A percentile compares a stretch with the other conserved stretches of the same genome.
Evolutionary conservation across 2,888 invertebrate species (phyloP).

Genomic region (Tricholauxania praeusta): DNA sequence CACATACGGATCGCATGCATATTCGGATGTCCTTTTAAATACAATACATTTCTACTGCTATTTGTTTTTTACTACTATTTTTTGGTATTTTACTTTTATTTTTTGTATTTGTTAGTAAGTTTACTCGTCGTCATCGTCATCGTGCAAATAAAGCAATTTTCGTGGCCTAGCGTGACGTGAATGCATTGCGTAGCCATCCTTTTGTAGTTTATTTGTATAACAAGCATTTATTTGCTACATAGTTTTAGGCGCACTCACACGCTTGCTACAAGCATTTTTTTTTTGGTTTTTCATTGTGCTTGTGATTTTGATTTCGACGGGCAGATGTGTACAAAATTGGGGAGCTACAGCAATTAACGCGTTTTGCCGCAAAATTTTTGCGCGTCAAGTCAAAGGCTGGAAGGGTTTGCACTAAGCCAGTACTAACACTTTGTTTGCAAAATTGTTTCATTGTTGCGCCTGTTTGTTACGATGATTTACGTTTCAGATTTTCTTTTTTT

Average conservation of each 20-base stretch:
- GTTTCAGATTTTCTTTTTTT: too few relatives aligned
- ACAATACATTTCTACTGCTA: background rate
- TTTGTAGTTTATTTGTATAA: constrained; percentile 48
- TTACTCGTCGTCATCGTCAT: constrained; percentile 10
- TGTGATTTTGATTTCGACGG: background rate
- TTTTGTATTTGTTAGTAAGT: constrained; percentile 1
- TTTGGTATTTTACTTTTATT: background rate
- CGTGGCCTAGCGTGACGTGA: constrained; percentile 3
- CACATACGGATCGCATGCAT: constrained; percentile 32
- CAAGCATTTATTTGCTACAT: constrained; percentile 46
- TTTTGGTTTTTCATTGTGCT: too few relatives aligned
- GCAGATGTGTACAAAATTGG: background rate
- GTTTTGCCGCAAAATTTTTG: constrained; percentile 9
- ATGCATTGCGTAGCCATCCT: background rate
- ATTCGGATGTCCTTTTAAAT: background rate
- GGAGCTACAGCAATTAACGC: background rate
- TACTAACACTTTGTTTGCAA: too few relatives aligned
- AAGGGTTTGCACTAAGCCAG: background rate
- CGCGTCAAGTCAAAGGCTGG: background rate
- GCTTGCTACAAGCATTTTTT: background rate
- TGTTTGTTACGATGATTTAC: too few relatives aligned
- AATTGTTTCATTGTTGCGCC: too few relatives aligned
- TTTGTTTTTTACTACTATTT: background rate
- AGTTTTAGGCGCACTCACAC: constrained; percentile 36
- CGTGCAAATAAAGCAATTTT: constrained; percentile 42